Percentiles rank a stretch among this genome's conserved stretches.
Conservation (phyloP, 2,113 vertebrate species). For the Odocoileus hemionus region DNA sequence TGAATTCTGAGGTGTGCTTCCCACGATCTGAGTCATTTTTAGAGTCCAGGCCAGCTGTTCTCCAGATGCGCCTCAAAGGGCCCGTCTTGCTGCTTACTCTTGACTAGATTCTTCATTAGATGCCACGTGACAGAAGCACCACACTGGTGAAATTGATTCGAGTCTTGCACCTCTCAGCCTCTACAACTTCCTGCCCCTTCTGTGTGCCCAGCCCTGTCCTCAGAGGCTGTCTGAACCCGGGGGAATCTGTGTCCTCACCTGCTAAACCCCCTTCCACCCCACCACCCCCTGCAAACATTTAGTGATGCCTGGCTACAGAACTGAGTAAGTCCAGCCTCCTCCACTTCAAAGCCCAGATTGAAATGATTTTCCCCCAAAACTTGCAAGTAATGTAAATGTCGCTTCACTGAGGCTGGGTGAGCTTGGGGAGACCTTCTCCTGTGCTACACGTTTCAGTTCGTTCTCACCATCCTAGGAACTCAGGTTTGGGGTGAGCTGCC, state of each 20-base stretch:
- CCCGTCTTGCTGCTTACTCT: background rate
- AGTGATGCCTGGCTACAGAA: background rate
- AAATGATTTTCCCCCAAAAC: background rate
- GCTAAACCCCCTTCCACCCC: background rate
- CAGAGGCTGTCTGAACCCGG: background rate
- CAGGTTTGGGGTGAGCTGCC: no score
- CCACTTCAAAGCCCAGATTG: background rate
- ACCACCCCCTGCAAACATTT: background rate
- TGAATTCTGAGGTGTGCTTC: rapidly evolving
- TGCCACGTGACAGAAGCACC: background rate
- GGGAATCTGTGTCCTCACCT: no score
- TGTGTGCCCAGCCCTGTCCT: background rate
- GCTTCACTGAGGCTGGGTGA: no score
- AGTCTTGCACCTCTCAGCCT: background rate
- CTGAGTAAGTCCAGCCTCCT: no score
- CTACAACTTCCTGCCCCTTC: rapidly evolving
- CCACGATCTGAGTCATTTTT: background rate
- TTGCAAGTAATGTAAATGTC: rapidly evolving
- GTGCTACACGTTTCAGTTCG: rapidly evolving
- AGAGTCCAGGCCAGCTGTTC: background rate
- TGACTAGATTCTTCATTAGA: background rate
- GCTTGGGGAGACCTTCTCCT: rapidly evolving
- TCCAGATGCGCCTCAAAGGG: no score
- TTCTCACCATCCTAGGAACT: background rate
- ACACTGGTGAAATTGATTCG: rapidly evolving